These are phyloP conservation scores for Myanophis thanlyinensis DNA, from an alignment of 2,113 vertebrate species.

Conservation along the genomic window DNA sequence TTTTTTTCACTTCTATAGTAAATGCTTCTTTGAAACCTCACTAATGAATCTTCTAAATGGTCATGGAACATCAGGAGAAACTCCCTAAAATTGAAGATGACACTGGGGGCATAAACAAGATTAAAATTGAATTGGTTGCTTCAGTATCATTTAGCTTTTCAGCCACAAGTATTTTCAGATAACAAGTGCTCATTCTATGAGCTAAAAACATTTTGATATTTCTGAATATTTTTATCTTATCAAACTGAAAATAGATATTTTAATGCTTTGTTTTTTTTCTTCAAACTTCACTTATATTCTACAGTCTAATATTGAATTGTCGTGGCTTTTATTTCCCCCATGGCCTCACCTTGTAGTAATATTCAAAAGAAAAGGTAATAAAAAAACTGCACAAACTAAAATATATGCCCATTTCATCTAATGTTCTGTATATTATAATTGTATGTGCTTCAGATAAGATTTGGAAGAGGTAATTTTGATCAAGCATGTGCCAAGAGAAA, in stretches of 20 bases:
- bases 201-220: not conserved
- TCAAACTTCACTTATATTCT: not conserved
- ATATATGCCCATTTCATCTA: not conserved
- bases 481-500: not conserved
- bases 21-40: not conserved
- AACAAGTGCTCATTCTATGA: not conserved
- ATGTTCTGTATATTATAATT: not conserved
- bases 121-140: not conserved
- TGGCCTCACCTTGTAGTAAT: not conserved
- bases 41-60: not conserved
- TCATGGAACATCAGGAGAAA: not conserved
- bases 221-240: conserved; percentile 16
- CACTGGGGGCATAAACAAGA: not conserved
- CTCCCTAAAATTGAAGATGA: conserved; percentile 1
- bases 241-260: not conserved
- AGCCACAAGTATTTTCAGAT: not conserved
- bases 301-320: not conserved
- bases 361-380: not conserved
- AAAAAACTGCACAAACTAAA: conserved; percentile 2
- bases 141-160: not conserved
- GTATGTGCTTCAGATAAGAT: not conserved
- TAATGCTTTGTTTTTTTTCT: not conserved
- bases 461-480: not conserved
- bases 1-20: not conserved
- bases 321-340: not conserved